These are phyloP conservation scores for Dipodomys stephensi DNA, from an alignment of 2,113 vertebrate species.

Conservation along the genomic window DNA sequence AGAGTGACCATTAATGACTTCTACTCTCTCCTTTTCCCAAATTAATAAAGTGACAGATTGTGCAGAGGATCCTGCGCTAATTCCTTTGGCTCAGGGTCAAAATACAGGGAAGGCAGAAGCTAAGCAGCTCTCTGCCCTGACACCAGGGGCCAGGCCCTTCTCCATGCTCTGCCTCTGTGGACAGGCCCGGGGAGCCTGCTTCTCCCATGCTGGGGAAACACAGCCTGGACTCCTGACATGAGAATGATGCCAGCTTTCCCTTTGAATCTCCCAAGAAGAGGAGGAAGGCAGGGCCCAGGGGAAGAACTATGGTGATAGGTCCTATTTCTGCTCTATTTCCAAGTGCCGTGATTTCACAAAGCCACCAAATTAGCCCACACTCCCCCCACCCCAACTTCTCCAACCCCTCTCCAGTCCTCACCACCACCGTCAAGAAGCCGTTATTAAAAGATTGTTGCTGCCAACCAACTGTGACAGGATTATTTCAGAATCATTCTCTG, in stretches of 20 bases:
- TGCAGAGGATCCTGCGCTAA: background rate
- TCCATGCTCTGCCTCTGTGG: background rate
- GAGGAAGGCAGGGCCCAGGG: background rate
- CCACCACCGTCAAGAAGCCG: slow-evolving; percentile 43
- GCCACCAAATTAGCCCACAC: slow-evolving; percentile 33
- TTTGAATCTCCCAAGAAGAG: slow-evolving; percentile 6
- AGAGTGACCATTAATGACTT: background rate
- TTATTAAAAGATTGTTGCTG: background rate
- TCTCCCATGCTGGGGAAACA: background rate
- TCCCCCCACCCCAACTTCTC: background rate
- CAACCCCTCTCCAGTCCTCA: slow-evolving; percentile 29
- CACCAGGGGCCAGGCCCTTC: background rate
- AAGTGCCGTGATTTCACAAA: slow-evolving; percentile 37
- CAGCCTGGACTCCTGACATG: background rate
- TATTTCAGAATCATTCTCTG: slow-evolving; percentile 66
- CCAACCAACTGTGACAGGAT: slow-evolving; percentile 61
- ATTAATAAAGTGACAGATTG: background rate
- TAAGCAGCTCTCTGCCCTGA: background rate
- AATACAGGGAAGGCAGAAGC: background rate
- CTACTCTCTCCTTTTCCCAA: background rate
- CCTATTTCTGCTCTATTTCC: slow-evolving; percentile 41
- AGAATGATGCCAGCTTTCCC: background rate
- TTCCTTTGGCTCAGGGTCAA: background rate
- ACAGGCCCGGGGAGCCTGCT: background rate
- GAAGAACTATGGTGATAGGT: slow-evolving; percentile 47